phyloP scores from a whole-genome alignment of 2,797 vertebrate species.

The Synaphobranchus kaupii region DNA sequence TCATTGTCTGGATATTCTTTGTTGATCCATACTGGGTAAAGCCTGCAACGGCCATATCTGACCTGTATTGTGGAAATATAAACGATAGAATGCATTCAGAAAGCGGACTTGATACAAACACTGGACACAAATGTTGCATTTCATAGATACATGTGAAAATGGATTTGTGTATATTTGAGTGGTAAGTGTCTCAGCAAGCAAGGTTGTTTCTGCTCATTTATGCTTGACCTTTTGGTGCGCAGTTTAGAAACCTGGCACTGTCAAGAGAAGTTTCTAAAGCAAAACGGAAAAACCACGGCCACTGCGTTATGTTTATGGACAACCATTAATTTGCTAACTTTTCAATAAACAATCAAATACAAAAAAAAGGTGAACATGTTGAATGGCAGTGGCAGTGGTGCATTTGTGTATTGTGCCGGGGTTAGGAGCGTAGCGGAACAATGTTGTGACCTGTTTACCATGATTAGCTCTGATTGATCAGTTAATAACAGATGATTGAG shows the following conservation, averaged over 20 bases:
- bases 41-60: neutral
- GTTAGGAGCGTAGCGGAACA: slow-evolving; percentile 36
- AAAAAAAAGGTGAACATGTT: neutral
- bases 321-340: neutral
- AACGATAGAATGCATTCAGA: neutral
- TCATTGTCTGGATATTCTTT: neutral
- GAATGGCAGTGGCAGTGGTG: neutral
- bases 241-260: neutral
- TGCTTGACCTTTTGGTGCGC: neutral
- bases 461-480: slow-evolving; percentile 61
- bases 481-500: slow-evolving; percentile 63
- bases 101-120: neutral
- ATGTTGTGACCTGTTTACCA: slow-evolving; percentile 56
- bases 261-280: neutral
- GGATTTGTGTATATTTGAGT: neutral
- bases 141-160: neutral
- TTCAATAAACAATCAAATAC: neutral
- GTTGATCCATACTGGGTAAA: neutral
- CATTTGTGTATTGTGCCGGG: neutral
- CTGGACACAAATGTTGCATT: neutral
- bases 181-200: neutral
- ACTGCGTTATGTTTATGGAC: neutral
- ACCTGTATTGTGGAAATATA: neutral
- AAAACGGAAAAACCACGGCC: neutral
- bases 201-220: neutral